Evolutionary conservation across 2,797 vertebrate genomes (phyloP), one percentile per base, ranked within the genome.

Genomic region (Crocidura indochinensis): DNA sequence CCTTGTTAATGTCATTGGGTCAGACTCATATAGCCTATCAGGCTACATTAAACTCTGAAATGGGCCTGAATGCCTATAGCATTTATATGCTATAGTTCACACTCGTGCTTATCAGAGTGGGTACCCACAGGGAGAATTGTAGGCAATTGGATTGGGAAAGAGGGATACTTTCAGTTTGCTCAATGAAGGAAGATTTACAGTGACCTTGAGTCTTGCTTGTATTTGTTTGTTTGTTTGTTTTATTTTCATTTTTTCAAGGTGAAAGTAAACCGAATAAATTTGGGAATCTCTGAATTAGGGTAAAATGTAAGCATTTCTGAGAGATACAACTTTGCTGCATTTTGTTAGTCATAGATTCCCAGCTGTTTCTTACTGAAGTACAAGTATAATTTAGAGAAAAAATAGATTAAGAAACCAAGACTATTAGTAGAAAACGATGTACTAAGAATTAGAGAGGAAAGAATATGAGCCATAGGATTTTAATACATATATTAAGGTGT

Each of bases 281-380:
- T 56, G 53, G 20, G 53, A 56, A 56, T 1, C 53, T 56, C 15
- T 56, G 53, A 19, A 56, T 19, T 56, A 67, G 38, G 88, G n/a
- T 76, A 38, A 81, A 80, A 87, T 90, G 44, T 17, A 78, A 73
- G 6, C 74, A 79, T 90, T 91, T 64, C n/a, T 76, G 46, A 93
- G 71, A 82, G 47, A 51, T 12, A 31, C 12, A 89, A 83, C 64
- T 92, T 85, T 93, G 67, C 87, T 87, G 56, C n/a, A 44, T 94
- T 94, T 95, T 95, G 95, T 84, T 94, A 90, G 49, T 74, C 47
- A 76, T 22, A 67, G 71, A 12, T 26, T 89, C 76, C 90, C 64
- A 89, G 87, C 91, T 96, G 94, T 78, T 94, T 74, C 84, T 88
- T 94, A 95, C 95, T 94, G 88, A 92, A 93, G 87, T 90, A 76